phyloP scores from a whole-genome alignment of 1,140 invertebrate genomes.

The Cryptotermes secundus region DNA sequence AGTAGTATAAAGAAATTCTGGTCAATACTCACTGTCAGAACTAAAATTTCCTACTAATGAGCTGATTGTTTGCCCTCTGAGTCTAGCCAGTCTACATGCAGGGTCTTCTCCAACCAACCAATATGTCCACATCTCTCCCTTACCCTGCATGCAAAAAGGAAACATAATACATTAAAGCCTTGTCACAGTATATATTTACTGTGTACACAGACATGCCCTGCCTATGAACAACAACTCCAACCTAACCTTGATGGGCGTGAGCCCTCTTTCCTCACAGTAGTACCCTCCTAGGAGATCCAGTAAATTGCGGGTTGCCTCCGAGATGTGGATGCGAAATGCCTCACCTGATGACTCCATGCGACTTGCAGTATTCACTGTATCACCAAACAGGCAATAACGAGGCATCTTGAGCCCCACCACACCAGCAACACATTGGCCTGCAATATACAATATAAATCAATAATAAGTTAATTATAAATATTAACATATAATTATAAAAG shows the following conservation, averaged over 20 bases:
- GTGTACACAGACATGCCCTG: neutral
- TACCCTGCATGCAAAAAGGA: constrained; percentile 55
- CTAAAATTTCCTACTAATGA: constrained; percentile 36
- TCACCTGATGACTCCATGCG: constrained; percentile 70
- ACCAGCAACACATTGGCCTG: constrained; percentile 55
- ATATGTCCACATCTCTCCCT: constrained; percentile 73
- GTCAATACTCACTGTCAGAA: constrained; percentile 35
- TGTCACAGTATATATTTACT: no score
- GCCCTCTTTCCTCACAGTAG: constrained; percentile 64
- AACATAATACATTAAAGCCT: no score
- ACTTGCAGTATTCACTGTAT: constrained; percentile 81
- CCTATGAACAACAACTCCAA: constrained; percentile 1
- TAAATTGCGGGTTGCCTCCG: constrained; percentile 61
- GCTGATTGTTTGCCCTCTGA: constrained; percentile 30
- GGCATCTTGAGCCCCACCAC: constrained; percentile 69
- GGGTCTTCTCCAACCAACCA: constrained; percentile 69
- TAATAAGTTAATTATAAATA: no score
- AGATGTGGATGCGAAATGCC: constrained; percentile 72
- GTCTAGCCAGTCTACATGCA: constrained; percentile 37
- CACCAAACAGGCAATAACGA: constrained; percentile 88
- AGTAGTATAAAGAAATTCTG: no score
- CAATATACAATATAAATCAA: neutral
- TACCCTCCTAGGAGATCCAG: constrained; percentile 69
- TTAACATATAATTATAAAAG: no score
- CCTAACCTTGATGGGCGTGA: constrained; percentile 68